Evolutionary conservation across 2,113 vertebrate species (phyloP), one percentile per base, ranked within the genome.

Genomic region (Dascyllus trimaculatus): DNA sequence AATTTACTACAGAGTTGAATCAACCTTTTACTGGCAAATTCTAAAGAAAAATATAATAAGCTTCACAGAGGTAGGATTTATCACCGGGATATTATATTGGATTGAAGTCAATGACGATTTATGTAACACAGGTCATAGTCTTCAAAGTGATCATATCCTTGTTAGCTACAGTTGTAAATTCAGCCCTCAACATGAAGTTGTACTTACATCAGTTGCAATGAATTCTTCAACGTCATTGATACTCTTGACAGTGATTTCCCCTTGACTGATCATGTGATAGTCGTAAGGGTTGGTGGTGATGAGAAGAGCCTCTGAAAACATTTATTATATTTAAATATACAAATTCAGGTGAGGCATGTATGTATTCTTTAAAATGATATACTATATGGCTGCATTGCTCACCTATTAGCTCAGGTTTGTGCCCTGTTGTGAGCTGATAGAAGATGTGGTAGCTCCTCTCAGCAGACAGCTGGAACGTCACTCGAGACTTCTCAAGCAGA

Each of bases 381-480:
- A 2, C 26, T 29, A 29, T 29, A 5, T 29, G 26, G 26, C 26
- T 29, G 3, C 26, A 29, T 2, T 29, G 26, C n/a, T 35, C 43
- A 93, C 92, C 91, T 26, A 93, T 49, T 13, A 93, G 79, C 63
- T 94, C 92, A 61, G 93, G 89, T 65, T 94, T 93, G 90, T 94
- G 90, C 48, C 93, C 93, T 35, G 93, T 94, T 40, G 67, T 82
- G 26, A 94, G 91, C 82, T 94, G 93, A 43, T 94, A 94, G 88
- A 94, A 94, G 82, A 94, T 94, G 82, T 94, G 93, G 80, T 93
- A 94, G 74, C 93, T 94, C 68, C 93, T 93, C 88, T 94, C 93
- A 85, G 93, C 93, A 71, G 84, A 93, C 75, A 94, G 71, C 85
- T 94, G 93, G 71, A 89, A 94, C 0, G 85, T 88, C 51, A 91